Evolutionary conservation across 2,797 vertebrate species (phyloP), one percentile per base, ranked within the genome.

Genomic region (Scomberomorus guttatus): DNA sequence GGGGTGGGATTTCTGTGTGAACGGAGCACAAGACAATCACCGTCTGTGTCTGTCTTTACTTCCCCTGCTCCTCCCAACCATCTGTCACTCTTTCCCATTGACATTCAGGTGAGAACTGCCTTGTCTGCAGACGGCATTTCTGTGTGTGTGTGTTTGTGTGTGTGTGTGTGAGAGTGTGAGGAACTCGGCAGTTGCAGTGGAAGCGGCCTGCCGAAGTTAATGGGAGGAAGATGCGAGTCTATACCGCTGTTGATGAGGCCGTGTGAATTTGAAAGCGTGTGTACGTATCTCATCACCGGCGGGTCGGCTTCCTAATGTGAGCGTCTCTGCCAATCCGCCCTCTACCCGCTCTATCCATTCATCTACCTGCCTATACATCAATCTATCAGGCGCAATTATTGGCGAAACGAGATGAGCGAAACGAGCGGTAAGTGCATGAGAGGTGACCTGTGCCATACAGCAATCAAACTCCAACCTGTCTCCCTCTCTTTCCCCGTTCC

Each of bases 21-120:
- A 27, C 46, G 5, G 5, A 34, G 46, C 15, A 54, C 4, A 51
- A 67, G 68, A 72, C 59, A 52, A 71, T 67, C 54, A 34, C 27
- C 2, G 32, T 65, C 59, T 79, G 34, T 50, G 70, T 73, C 79
- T 48, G 29, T 50, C 75, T 74, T 64, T 54, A 71, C 83, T 78
- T 79, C 74, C 77, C 12, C 58, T 70, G 65, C 81, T 85, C 73
- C 81, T 84, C 67, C 72, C 48, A 57, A 51, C 83, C 84, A 88
- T 88, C 81, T 87, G 83, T 71, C 79, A 79, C 51, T 51, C 79
- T 51, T 72, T 79, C 39, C 72, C 67, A 83, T 75, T 88, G 84
- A 89, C 86, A 88, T 89, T 82, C 87, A 89, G 86, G 88, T 89
- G 89, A 81, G 79, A 90, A 80, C 59, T 77, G 77, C 44, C 83